Evolutionary conservation across 2,113 vertebrate genomes (phyloP).

Genomic region (Trachemys scripta): DNA sequence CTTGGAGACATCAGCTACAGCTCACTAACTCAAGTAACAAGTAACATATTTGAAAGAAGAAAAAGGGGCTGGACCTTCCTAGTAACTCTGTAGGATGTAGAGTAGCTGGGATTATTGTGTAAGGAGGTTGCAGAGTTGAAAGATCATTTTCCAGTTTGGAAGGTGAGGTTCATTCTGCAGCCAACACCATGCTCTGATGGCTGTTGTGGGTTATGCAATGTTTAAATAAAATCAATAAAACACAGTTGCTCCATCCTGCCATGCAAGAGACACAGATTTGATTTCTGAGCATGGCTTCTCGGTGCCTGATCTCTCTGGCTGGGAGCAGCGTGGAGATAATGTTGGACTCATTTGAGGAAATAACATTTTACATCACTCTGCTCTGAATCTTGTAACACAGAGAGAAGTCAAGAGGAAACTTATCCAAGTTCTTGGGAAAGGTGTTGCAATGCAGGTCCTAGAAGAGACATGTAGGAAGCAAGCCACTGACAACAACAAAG

Average conservation of each 20-base stretch:
- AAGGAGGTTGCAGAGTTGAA: neutral
- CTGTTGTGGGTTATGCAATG: neutral
- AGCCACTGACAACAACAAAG: neutral
- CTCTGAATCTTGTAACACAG: neutral
- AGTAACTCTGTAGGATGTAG: neutral
- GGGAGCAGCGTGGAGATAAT: neutral
- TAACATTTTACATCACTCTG: conserved; percentile 12
- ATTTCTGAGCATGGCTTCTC: neutral
- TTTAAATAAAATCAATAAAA: neutral
- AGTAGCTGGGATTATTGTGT: neutral
- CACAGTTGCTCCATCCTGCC: neutral
- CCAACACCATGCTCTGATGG: neutral
- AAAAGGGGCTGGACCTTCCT: neutral
- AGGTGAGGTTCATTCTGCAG: neutral
- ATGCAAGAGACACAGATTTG: neutral
- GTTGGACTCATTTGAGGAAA: neutral
- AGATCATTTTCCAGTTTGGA: neutral
- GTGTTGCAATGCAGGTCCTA: neutral
- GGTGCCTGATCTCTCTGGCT: neutral
- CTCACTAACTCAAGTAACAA: neutral
- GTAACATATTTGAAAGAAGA: neutral
- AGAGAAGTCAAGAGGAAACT: neutral
- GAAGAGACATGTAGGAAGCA: neutral
- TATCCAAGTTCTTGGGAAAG: neutral
- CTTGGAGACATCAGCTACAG: neutral